Percentiles rank a stretch among this genome's conserved stretches.
phyloP scores from a whole-genome alignment of 1,140 invertebrate genomes.

The Conopomorpha cramerella region DNA sequence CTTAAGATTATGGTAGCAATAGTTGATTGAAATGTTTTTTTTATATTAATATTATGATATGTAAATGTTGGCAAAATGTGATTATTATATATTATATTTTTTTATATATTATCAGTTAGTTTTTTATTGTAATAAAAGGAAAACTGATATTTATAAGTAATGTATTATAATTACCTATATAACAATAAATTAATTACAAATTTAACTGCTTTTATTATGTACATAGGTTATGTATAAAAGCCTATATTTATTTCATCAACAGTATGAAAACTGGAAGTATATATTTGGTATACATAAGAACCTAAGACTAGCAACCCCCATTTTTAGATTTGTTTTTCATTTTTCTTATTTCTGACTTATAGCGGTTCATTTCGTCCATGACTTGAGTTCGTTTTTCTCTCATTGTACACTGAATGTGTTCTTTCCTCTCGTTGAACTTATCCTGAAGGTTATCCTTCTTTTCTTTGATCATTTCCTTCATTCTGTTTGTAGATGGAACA shows the following conservation, averaged over 20 bases:
- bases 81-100: conserved; percentile 21
- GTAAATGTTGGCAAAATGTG: conserved; percentile 35
- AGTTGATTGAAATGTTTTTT: conserved; percentile 17
- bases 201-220: no score
- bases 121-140: no score
- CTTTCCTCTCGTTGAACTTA: conserved; percentile 51
- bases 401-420: conserved; percentile 41
- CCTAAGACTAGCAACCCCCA: no score
- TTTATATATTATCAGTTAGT: no score
- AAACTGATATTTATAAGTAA: conserved; percentile 29
- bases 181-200: no score
- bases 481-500: conserved; percentile 63
- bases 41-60: conserved; percentile 44
- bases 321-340: conserved; percentile 53
- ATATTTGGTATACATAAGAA: no score
- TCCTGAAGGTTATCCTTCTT: conserved; percentile 60
- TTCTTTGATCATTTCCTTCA: conserved; percentile 66
- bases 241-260: no score
- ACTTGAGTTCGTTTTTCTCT: conserved; percentile 45
- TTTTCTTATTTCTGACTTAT: conserved; percentile 53
- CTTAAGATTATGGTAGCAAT: conserved; percentile 27
- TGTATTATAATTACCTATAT: no score
- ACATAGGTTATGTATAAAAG: no score
- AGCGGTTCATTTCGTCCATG: conserved; percentile 54
- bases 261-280: no score